Conservation (phyloP, 2,113 vertebrate genomes). For the Passer montanus region DNA sequence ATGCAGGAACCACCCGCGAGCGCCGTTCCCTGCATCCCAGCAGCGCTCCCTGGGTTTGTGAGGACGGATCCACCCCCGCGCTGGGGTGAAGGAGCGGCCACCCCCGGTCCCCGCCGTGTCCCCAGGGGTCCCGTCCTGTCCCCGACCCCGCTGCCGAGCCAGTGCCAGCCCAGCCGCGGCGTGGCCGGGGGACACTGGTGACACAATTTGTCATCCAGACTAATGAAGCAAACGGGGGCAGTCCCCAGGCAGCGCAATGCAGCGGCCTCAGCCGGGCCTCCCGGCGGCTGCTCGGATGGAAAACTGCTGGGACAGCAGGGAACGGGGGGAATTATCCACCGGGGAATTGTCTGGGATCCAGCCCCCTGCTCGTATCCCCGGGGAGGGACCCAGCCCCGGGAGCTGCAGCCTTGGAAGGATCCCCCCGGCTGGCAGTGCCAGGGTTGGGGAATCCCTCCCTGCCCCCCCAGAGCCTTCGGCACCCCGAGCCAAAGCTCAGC, state of each 20-base stretch:
- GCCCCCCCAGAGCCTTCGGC: not conserved
- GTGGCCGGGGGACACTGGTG: not conserved
- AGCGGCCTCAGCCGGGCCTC: not conserved
- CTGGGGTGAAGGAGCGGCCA: not conserved
- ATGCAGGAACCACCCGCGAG: fast-evolving
- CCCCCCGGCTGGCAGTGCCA: fast-evolving
- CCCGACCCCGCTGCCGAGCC: not conserved
- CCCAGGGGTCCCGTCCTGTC: not conserved
- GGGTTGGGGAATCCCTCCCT: not conserved
- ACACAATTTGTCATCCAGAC: not conserved
- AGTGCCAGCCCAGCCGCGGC: not conserved
- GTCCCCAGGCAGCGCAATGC: not conserved
- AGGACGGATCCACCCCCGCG: not conserved
- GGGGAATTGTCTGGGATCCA: not conserved
- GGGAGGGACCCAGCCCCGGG: not conserved
- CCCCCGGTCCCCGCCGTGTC: not conserved
- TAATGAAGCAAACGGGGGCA: not conserved
- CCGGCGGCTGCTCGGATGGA: not conserved
- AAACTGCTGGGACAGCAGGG: not conserved
- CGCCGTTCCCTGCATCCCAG: not conserved
- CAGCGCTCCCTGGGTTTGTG: fast-evolving
- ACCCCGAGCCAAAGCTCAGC: not conserved
- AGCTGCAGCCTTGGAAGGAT: fast-evolving
- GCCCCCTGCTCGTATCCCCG: fast-evolving
- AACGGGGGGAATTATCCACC: fast-evolving